Evolutionary conservation across 2,888 invertebrate genomes (phyloP).

Genomic region (Spatulosminthurus flaviceps): DNA sequence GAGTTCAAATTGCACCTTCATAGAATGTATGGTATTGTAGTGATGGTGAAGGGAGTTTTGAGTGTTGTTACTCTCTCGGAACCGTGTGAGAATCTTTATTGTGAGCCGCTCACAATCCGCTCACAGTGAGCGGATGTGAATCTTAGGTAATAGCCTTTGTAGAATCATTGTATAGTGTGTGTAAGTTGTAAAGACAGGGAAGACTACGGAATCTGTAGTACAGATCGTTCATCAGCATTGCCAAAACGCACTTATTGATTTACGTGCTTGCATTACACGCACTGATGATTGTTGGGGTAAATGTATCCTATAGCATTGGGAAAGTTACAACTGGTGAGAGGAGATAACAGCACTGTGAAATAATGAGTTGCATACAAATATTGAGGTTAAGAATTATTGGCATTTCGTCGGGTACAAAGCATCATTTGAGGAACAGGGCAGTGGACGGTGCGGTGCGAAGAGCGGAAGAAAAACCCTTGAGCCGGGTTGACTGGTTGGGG

Average conservation of each 20-base stretch:
- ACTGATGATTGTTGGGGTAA: conserved; percentile 7
- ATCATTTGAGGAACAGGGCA: conserved; percentile 13
- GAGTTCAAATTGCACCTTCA: too few relatives aligned
- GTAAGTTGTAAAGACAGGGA: too few relatives aligned
- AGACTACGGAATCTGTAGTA: neutral
- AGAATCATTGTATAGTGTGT: too few relatives aligned
- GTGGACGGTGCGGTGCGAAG: conserved; percentile 18
- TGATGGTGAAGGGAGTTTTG: too few relatives aligned
- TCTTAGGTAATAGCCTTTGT: too few relatives aligned
- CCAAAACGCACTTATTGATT: conserved; percentile 15
- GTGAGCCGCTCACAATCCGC: too few relatives aligned
- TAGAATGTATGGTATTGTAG: too few relatives aligned
- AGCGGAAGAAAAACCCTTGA: conserved; percentile 13
- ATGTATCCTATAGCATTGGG: neutral
- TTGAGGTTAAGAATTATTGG: conserved; percentile 11
- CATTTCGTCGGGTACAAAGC: conserved; percentile 16
- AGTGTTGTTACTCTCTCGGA: too few relatives aligned
- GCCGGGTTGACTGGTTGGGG: neutral
- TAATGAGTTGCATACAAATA: conserved; percentile 24
- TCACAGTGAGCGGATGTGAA: too few relatives aligned
- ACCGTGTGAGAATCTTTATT: too few relatives aligned
- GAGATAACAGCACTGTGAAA: conserved; percentile 5
- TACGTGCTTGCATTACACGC: conserved; percentile 1
- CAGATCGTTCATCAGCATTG: conserved; percentile 9
- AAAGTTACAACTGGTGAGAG: neutral